These are phyloP conservation scores for Drosophila funebris DNA, from an alignment of 1,140 invertebrate species.

Conservation along the genomic window DNA sequence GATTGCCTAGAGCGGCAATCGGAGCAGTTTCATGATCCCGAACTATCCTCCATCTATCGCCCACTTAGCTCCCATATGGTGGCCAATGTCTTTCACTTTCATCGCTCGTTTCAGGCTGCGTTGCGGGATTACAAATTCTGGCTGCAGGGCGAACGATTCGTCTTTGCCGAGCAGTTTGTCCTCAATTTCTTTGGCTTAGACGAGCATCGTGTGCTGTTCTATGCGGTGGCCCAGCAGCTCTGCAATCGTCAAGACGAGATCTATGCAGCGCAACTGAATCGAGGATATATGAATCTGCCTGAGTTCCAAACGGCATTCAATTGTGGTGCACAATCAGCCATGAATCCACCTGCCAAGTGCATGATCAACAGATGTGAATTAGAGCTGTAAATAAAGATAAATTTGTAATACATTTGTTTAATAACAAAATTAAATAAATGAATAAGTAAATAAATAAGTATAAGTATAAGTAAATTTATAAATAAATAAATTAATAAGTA, in stretches of 20 bases:
- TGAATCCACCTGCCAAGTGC: slow-evolving; percentile 73
- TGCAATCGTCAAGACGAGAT: slow-evolving; percentile 61
- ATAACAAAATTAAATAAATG: too few species aligned
- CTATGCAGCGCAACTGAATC: slow-evolving; percentile 58
- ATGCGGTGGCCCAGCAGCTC: slow-evolving; percentile 71
- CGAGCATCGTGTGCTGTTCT: slow-evolving; percentile 63
- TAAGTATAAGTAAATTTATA: too few species aligned
- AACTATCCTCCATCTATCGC: slow-evolving; percentile 40
- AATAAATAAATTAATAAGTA: too few species aligned
- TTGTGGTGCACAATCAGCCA: slow-evolving; percentile 37
- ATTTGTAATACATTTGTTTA: too few species aligned
- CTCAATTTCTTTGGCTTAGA: slow-evolving; percentile 65
- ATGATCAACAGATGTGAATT: slow-evolving; percentile 63
- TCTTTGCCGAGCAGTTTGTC: slow-evolving; percentile 75
- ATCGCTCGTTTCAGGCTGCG: slow-evolving; percentile 61
- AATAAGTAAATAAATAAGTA: too few species aligned
- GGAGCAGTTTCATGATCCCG: slow-evolving; percentile 30
- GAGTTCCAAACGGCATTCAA: slow-evolving; percentile 71
- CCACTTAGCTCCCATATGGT: slow-evolving; percentile 48
- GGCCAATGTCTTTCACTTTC: slow-evolving; percentile 58
- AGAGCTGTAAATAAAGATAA: neutral
- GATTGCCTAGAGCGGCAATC: slow-evolving; percentile 70
- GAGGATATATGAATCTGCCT: slow-evolving; percentile 71
- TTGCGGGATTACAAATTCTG: slow-evolving; percentile 67
- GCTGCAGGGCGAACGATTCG: slow-evolving; percentile 70